Percentiles rank a stretch among this genome's conserved stretches.
Evolutionary conservation across 2,888 invertebrate genomes (phyloP).

Genomic region (Bombylius major): DNA sequence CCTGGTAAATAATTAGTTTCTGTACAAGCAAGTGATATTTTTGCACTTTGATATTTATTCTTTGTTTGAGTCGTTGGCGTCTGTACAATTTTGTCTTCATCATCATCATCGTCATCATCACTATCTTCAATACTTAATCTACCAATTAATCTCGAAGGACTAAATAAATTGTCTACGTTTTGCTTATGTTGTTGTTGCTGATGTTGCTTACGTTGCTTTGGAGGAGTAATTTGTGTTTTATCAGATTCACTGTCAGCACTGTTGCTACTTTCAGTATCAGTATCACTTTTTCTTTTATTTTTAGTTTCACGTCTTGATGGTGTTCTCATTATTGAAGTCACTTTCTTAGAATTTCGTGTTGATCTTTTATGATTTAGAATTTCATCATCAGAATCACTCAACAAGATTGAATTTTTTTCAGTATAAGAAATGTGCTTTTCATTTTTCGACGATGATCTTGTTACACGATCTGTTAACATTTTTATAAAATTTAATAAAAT

Average conservation of each 20-base stretch:
- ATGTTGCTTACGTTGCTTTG: constrained; percentile 21
- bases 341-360: too few relatives aligned
- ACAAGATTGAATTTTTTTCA: too few relatives aligned
- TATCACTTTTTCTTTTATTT: too few relatives aligned
- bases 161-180: constrained; percentile 21
- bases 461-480: too few relatives aligned
- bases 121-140: constrained; percentile 30
- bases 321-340: too few relatives aligned
- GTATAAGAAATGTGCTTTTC: too few relatives aligned
- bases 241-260: too few relatives aligned
- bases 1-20: constrained; percentile 49
- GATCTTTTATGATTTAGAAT: too few relatives aligned
- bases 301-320: too few relatives aligned
- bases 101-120: constrained; percentile 5
- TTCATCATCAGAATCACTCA: neutral
- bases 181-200: constrained; percentile 11
- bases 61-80: constrained; percentile 11
- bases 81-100: neutral
- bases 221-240: constrained; percentile 24
- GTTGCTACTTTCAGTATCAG: neutral
- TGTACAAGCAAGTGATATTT: constrained; percentile 31
- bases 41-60: constrained; percentile 34
- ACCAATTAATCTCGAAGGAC: constrained; percentile 29
- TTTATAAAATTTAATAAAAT: too few relatives aligned
- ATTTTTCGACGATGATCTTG: too few relatives aligned